phyloP scores from a whole-genome alignment of 2,888 invertebrate genomes.

The Busseola fusca region DNA sequence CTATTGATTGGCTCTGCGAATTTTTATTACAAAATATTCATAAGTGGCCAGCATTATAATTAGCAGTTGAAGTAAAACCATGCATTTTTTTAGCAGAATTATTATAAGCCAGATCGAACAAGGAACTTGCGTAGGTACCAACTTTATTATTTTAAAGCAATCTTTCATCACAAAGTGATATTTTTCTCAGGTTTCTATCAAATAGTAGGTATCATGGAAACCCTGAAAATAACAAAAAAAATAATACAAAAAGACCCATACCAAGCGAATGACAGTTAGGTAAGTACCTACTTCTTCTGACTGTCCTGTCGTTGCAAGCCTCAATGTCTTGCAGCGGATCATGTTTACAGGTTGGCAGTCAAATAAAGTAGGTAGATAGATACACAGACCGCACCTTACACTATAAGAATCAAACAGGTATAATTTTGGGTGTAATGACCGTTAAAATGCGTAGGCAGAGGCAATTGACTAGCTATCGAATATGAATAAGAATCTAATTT shows the following conservation, averaged over 20 bases:
- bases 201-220: background rate
- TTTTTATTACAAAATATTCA: background rate
- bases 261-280: background rate
- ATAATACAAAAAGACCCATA: background rate
- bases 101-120: background rate
- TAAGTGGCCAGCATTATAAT: background rate
- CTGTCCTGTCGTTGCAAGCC: background rate
- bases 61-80: background rate
- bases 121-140: background rate
- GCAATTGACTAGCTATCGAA: constrained; percentile 42
- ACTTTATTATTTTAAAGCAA: background rate
- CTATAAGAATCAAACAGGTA: constrained; percentile 23
- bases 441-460: constrained; percentile 47
- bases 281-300: too few relatives aligned
- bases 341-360: background rate
- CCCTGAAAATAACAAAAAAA: background rate
- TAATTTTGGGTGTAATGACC: constrained; percentile 44
- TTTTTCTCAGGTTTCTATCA: background rate
- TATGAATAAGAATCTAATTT: constrained; percentile 28
- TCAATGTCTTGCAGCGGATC: background rate
- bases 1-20: constrained; percentile 27
- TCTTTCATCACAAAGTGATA: background rate
- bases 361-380: constrained; percentile 12
- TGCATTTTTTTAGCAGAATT: background rate
- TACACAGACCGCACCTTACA: constrained; percentile 12